These are phyloP conservation scores for Sinonovacula constricta DNA, from an alignment of 1,140 invertebrate genomes.

Conservation along the genomic window DNA sequence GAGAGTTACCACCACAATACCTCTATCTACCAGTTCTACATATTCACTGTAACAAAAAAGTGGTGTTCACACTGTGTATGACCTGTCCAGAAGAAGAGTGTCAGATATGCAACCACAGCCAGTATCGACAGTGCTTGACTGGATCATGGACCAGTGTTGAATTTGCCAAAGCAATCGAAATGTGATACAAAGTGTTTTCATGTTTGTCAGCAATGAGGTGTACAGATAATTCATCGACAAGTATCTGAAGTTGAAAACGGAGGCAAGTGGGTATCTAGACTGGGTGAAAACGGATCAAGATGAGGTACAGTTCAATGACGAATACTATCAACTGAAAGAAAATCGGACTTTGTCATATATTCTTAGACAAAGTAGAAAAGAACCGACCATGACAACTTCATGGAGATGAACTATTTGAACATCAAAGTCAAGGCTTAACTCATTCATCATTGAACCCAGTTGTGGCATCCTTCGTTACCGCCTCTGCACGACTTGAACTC, in stretches of 20 bases:
- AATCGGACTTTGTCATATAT: no score
- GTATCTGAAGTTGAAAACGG: slow-evolving; percentile 8
- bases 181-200: neutral
- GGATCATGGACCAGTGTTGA: slow-evolving; percentile 1
- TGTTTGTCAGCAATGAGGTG: neutral
- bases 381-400: neutral
- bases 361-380: neutral
- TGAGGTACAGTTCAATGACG: neutral
- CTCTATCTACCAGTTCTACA: neutral
- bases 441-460: neutral
- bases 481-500: slow-evolving; percentile 3
- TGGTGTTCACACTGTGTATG: slow-evolving; percentile 17
- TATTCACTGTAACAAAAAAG: slow-evolving; percentile 10
- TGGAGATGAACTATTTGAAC: neutral
- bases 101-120: neutral
- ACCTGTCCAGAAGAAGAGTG: slow-evolving; percentile 2
- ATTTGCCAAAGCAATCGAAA: neutral
- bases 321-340: neutral
- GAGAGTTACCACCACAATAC: neutral
- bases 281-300: neutral
- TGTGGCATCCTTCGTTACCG: slow-evolving; percentile 1
- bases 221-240: slow-evolving; percentile 6
- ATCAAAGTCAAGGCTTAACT: neutral
- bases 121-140: neutral
- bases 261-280: slow-evolving; percentile 8